Evolutionary conservation across 35 echinoderm and acorn worm genomes (phyloP).

Genomic region (Lytechinus variegatus): DNA sequence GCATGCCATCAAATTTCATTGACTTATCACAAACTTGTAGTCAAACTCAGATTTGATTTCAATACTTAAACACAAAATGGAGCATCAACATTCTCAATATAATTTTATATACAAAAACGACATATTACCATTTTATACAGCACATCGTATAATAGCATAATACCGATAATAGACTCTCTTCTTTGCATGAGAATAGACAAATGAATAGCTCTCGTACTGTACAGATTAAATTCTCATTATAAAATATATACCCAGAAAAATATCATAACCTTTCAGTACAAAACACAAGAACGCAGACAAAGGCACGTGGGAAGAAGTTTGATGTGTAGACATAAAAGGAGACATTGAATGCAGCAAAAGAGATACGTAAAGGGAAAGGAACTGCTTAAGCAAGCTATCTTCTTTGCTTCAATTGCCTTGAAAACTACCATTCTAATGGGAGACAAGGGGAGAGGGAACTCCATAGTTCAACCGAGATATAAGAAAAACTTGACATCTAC

Average conservation of each 20-base stretch:
- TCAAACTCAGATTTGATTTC: too few species aligned
- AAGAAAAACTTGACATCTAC: neutral
- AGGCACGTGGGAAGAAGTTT: neutral
- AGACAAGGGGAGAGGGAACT: neutral
- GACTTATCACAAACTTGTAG: too few species aligned
- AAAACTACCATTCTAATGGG: neutral
- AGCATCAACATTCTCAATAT: neutral
- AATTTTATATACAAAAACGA: constrained; percentile 6
- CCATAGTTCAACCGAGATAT: too few species aligned
- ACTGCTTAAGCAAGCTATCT: neutral
- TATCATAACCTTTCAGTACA: constrained; percentile 6
- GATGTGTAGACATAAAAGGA: neutral
- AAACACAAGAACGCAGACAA: neutral
- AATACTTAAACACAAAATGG: too few species aligned
- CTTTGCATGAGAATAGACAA: neutral
- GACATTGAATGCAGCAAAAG: neutral
- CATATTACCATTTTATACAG: neutral
- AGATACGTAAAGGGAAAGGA: neutral
- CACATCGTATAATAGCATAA: neutral
- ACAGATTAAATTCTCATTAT: neutral
- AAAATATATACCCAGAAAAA: constrained; percentile 50
- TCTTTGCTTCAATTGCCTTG: neutral
- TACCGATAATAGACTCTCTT: neutral
- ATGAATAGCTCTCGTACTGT: constrained; percentile 2
- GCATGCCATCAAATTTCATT: too few species aligned